Evolutionary conservation across 2,888 invertebrate species (phyloP).

Genomic region (Neelides folsomi): DNA sequence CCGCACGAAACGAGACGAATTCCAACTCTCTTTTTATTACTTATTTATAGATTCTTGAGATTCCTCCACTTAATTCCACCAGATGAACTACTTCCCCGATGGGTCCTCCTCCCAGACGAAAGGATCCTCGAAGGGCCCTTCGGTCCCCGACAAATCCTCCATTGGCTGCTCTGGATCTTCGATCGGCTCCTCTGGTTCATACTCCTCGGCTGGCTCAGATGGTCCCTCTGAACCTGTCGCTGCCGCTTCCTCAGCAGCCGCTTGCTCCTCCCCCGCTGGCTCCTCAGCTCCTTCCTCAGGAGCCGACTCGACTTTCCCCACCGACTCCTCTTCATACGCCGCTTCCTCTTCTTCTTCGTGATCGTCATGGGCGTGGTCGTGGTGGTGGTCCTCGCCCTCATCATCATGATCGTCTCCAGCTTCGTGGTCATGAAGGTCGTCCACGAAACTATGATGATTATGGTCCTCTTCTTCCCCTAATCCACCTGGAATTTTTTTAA

Average conservation of each 20-base stretch:
- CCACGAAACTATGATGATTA: neutral
- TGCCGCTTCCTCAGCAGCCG: neutral
- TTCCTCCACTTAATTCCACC: no score
- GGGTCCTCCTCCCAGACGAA: no score
- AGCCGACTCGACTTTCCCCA: neutral
- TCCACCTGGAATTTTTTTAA: neutral
- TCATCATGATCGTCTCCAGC: neutral
- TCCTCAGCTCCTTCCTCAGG: constrained; percentile 1
- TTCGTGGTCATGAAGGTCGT: constrained; percentile 1
- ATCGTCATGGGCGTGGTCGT: neutral
- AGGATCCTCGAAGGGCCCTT: no score
- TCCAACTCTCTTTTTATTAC: no score
- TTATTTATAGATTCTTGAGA: no score
- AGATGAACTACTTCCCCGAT: no score
- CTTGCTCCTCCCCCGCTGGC: neutral
- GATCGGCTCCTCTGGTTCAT: no score
- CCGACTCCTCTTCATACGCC: neutral
- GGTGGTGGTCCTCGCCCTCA: neutral
- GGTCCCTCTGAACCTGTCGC: neutral
- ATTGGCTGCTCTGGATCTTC: neutral
- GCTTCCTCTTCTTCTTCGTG: neutral
- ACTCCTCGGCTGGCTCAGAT: no score
- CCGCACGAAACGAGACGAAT: no score
- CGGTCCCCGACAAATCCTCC: no score
- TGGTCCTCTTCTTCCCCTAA: constrained; percentile 5